These are phyloP conservation scores for Bombus terrestris DNA, from an alignment of 1,140 invertebrate species.

Conservation along the genomic window DNA sequence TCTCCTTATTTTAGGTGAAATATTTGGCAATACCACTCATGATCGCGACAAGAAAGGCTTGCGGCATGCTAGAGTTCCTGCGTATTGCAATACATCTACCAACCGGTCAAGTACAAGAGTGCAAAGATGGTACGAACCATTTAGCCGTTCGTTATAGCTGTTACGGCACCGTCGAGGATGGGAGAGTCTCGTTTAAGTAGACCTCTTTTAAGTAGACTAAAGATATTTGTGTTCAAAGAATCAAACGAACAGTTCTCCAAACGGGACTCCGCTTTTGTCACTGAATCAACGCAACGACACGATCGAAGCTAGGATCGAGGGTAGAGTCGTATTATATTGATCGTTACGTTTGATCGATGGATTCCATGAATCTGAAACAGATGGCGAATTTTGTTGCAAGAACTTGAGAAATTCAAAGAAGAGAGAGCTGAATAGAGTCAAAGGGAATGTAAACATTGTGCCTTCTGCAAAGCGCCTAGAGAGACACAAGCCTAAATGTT, in stretches of 20 bases:
- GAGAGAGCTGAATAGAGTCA: neutral
- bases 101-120: constrained; percentile 4
- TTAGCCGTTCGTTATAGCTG: constrained; percentile 22
- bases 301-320: neutral
- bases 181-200: neutral
- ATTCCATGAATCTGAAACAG: neutral
- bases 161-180: neutral
- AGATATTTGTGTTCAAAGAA: constrained; percentile 41
- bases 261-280: neutral
- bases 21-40: neutral
- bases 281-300: constrained; percentile 4
- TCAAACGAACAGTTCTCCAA: neutral
- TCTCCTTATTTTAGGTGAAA: constrained; percentile 51
- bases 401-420: neutral
- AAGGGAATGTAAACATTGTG: constrained; percentile 1
- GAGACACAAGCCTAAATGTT: constrained; percentile 5
- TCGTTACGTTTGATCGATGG: neutral
- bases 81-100: constrained; percentile 17
- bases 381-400: neutral
- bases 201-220: constrained; percentile 35
- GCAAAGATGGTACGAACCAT: constrained; percentile 29
- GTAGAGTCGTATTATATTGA: neutral
- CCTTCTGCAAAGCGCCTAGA: neutral
- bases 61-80: constrained; percentile 40
- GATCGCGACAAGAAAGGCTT: constrained; percentile 42